Percentiles rank a stretch among this genome's conserved stretches.
Conservation (phyloP, 2,113 vertebrate species). For the Melanostigma gelatinosum region DNA sequence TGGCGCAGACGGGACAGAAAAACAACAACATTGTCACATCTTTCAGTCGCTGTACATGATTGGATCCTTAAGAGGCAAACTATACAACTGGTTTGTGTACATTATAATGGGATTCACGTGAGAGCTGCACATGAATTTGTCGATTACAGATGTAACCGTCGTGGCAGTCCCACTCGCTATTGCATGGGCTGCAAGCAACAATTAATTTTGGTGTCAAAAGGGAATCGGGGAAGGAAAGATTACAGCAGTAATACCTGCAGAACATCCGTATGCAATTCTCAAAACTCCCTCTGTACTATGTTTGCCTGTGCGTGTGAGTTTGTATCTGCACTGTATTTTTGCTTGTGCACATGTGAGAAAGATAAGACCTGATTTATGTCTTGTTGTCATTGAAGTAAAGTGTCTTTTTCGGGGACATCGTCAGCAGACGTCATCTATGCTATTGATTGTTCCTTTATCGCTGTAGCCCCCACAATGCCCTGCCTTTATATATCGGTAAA, state of each 20-base stretch:
- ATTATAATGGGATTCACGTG: constrained; percentile 28
- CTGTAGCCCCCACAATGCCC: constrained; percentile 25
- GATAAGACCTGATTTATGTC: constrained; percentile 46
- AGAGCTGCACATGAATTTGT: constrained; percentile 30
- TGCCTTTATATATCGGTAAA: not conserved
- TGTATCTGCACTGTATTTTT: not conserved
- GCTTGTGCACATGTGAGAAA: not conserved
- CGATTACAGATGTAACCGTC: not conserved
- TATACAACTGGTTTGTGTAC: constrained; percentile 17
- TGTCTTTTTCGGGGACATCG: constrained; percentile 66
- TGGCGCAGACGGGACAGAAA: constrained; percentile 42
- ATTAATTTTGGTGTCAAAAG: constrained; percentile 15
- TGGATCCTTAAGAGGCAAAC: constrained; percentile 37
- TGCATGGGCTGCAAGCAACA: not conserved
- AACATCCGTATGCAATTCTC: not conserved
- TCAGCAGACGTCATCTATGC: constrained; percentile 53
- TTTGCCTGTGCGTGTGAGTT: not conserved
- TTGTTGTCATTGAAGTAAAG: constrained; percentile 62
- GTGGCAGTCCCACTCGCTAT: constrained; percentile 16
- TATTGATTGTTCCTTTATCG: constrained; percentile 70
- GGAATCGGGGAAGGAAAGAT: constrained; percentile 3
- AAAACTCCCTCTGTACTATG: not conserved
- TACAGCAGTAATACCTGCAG: not conserved
- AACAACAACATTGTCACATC: constrained; percentile 24
- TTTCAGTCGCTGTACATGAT: constrained; percentile 39